phyloP scores from a whole-genome alignment of 1,140 invertebrate genomes.

The Capitella teleta region DNA sequence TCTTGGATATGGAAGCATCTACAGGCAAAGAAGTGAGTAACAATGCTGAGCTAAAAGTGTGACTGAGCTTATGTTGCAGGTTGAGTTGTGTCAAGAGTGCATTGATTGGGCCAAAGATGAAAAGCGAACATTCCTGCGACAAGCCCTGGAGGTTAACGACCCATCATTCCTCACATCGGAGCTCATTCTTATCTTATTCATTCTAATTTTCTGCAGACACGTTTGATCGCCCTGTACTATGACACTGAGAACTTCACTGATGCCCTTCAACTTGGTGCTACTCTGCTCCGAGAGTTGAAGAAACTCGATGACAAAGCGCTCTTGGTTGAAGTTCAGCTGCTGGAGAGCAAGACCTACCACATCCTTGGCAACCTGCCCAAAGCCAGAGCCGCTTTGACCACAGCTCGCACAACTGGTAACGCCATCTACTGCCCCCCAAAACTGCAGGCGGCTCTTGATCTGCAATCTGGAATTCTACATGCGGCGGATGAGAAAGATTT shows the following conservation, averaged over 20 bases:
- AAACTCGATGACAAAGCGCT: conserved; percentile 99
- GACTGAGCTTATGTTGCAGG: conserved; percentile 23
- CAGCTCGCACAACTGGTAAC: conserved; percentile 96
- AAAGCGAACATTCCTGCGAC: conserved; percentile 88
- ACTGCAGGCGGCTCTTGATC: conserved; percentile 89
- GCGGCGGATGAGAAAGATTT: conserved; percentile 98
- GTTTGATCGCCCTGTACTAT: conserved; percentile 86
- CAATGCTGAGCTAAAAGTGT: neutral
- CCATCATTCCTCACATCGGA: too few species aligned
- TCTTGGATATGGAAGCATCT: conserved; percentile 87
- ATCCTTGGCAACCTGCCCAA: conserved; percentile 92
- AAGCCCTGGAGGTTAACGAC: conserved; percentile 76
- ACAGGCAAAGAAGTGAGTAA: conserved; percentile 67
- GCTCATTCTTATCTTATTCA: too few species aligned
- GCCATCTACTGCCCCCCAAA: conserved; percentile 98
- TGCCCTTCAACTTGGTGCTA: conserved; percentile 66
- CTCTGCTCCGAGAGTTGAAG: conserved; percentile 85
- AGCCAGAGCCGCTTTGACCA: conserved; percentile 90
- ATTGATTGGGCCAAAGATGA: conserved; percentile 99
- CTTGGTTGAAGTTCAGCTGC: conserved; percentile 83
- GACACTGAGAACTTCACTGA: conserved; percentile 74
- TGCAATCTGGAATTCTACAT: conserved; percentile 96
- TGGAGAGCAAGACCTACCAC: conserved; percentile 98
- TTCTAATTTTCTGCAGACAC: too few species aligned
- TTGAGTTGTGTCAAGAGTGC: conserved; percentile 72